Evolutionary conservation across 2,797 vertebrate genomes (phyloP).

Genomic region (Borostomias antarcticus): DNA sequence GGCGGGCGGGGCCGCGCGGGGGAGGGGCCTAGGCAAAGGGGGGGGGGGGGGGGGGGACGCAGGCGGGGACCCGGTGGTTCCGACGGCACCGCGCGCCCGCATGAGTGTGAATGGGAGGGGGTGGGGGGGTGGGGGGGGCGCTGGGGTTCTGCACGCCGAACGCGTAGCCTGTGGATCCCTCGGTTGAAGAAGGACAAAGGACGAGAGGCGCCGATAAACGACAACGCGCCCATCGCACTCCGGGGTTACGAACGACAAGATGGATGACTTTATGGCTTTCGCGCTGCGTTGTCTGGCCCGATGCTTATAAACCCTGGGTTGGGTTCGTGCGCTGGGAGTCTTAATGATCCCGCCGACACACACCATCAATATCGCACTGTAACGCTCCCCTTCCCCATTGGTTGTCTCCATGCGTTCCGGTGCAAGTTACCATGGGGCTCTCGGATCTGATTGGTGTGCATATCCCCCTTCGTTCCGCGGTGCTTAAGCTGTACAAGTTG

Average conservation of each 20-base stretch:
- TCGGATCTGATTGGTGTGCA: constrained; percentile 56
- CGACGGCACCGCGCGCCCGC: too few species aligned
- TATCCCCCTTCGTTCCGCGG: constrained; percentile 35
- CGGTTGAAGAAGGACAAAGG: background rate
- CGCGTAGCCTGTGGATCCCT: background rate
- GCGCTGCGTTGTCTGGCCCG: constrained; percentile 30
- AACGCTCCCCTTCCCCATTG: background rate
- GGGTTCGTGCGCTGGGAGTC: background rate
- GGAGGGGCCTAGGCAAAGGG: constrained; percentile 33
- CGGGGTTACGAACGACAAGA: constrained; percentile 36
- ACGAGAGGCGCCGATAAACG: constrained; percentile 43
- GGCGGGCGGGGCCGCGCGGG: constrained; percentile 43
- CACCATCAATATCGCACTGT: constrained; percentile 32
- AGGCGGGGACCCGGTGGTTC: background rate
- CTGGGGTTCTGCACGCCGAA: background rate
- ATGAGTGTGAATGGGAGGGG: background rate
- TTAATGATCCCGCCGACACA: constrained; percentile 53
- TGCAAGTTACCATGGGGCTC: constrained; percentile 72
- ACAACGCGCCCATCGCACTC: constrained; percentile 8
- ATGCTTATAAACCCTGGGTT: background rate
- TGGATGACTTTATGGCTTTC: constrained; percentile 28
- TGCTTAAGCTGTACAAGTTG: constrained; percentile 45
- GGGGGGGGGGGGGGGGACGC: background rate
- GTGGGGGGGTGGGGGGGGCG: background rate
- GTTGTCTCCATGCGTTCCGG: constrained; percentile 35